These are phyloP conservation scores for Aethes cnicana DNA, from an alignment of 2,888 invertebrate species.

Conservation along the genomic window DNA sequence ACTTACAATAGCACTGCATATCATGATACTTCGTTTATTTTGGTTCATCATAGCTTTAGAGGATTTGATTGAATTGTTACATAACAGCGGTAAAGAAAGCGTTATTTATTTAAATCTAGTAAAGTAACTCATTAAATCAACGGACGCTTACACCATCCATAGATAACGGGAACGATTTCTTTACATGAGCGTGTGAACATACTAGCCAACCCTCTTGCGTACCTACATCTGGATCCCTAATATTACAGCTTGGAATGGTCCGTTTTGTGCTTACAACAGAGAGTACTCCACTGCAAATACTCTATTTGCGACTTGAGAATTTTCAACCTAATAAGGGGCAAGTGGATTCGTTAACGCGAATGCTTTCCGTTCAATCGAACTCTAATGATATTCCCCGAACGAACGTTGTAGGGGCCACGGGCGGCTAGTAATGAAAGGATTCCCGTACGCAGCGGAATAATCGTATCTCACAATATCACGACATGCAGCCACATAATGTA, in stretches of 20 bases:
- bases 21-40: constrained; percentile 36
- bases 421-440: constrained; percentile 30
- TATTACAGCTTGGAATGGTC: constrained; percentile 26
- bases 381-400: constrained; percentile 49
- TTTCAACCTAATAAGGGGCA: constrained; percentile 39
- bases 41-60: no score
- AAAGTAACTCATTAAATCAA: no score
- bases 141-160: no score
- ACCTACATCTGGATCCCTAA: constrained; percentile 12
- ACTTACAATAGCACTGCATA: constrained; percentile 60
- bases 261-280: constrained; percentile 39
- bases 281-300: constrained; percentile 20
- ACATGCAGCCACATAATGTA: no score
- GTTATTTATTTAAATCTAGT: no score
- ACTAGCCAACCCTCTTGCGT: constrained; percentile 12
- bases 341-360: constrained; percentile 53
- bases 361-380: constrained; percentile 51
- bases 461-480: constrained; percentile 11
- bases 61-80: no score
- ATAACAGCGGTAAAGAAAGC: no score
- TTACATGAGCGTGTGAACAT: constrained; percentile 15
- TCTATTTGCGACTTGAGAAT: constrained; percentile 38
- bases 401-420: constrained; percentile 31
- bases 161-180: no score
- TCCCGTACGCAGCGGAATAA: constrained; percentile 21